These are phyloP conservation scores for Drosophila sordidula DNA, from an alignment of 2,888 invertebrate species.

Conservation along the genomic window DNA sequence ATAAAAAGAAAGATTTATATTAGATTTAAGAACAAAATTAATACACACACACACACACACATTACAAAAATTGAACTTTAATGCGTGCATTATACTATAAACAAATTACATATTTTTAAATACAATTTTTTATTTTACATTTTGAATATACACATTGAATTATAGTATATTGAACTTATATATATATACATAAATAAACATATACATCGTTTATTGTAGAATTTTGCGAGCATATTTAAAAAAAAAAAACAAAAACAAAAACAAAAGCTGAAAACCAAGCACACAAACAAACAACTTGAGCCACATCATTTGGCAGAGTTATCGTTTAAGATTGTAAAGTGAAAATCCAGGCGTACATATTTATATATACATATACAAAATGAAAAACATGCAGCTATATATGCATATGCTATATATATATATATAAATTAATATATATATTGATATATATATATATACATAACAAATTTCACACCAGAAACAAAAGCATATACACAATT, in stretches of 20 bases:
- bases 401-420: slow-evolving; percentile 67
- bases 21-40: slow-evolving; percentile 48
- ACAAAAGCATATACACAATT: slow-evolving; percentile 64
- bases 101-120: slow-evolving; percentile 74
- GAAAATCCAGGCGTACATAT: slow-evolving; percentile 74
- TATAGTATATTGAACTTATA: slow-evolving; percentile 38
- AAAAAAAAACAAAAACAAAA: slow-evolving; percentile 38
- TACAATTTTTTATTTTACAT: slow-evolving; percentile 74
- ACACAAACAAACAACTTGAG: slow-evolving; percentile 50
- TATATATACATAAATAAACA: slow-evolving; percentile 37
- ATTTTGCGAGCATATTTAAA: slow-evolving; percentile 77
- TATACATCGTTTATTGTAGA: slow-evolving; percentile 71
- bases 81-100: slow-evolving; percentile 58
- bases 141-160: slow-evolving; percentile 77
- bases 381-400: slow-evolving; percentile 65
- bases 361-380: slow-evolving; percentile 74
- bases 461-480: slow-evolving; percentile 37
- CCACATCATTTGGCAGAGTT: slow-evolving; percentile 69
- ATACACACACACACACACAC: slow-evolving; percentile 33
- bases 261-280: slow-evolving; percentile 65
- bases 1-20: slow-evolving; percentile 52
- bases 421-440: slow-evolving; percentile 53
- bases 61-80: slow-evolving; percentile 45
- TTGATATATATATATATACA: slow-evolving; percentile 59
- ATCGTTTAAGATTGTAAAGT: slow-evolving; percentile 75